These are phyloP conservation scores for Protaetia brevitarsis DNA, from an alignment of 1,140 invertebrate species.

Conservation along the genomic window DNA sequence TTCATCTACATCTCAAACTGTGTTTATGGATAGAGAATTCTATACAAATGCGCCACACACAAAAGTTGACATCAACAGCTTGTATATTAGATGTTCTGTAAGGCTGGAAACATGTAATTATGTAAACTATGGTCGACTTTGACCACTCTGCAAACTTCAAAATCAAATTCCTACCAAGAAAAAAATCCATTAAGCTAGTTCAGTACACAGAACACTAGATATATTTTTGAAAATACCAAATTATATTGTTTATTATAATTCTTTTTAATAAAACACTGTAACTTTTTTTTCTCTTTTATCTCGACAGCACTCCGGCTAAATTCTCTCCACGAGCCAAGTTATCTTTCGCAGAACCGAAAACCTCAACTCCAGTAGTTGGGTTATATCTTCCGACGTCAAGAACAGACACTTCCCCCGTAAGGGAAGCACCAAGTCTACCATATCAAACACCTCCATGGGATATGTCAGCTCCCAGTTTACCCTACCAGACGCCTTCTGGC, in stretches of 20 bases:
- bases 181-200: neutral
- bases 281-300: neutral
- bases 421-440: conserved; percentile 21
- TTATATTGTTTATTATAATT: no score
- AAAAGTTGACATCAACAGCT: no score
- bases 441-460: conserved; percentile 22
- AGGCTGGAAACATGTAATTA: no score
- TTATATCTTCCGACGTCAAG: neutral
- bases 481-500: neutral
- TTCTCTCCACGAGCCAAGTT: neutral
- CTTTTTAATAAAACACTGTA: no score
- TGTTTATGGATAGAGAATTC: no score
- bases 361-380: neutral
- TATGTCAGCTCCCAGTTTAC: neutral
- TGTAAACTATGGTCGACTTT: no score
- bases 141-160: neutral
- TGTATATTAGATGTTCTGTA: no score
- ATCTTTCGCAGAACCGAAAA: neutral
- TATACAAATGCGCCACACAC: no score
- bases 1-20: no score
- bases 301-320: neutral
- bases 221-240: no score
- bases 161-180: neutral
- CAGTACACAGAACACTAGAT: no score
- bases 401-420: neutral